Evolutionary conservation across 2,797 vertebrate species (phyloP).

Genomic region (Neoniphon sammara): DNA sequence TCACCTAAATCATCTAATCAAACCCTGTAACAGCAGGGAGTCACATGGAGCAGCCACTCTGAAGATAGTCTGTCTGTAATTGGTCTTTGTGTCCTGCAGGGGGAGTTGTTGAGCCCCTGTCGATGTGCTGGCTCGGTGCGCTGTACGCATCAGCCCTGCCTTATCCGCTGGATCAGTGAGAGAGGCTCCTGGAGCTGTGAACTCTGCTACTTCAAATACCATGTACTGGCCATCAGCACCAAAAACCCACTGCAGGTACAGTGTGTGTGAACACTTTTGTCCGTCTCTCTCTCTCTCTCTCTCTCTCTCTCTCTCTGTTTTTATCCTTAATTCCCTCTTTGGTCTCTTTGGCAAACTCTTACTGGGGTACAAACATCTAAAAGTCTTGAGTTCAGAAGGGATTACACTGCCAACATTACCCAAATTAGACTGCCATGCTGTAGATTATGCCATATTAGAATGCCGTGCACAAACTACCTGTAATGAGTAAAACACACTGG

Average conservation of each 20-base stretch:
- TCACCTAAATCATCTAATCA: no score
- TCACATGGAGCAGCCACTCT: not conserved
- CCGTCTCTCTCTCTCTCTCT: not conserved
- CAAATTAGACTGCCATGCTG: no score
- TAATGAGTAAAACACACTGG: no score
- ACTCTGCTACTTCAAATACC: constrained; percentile 92
- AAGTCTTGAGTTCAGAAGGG: no score
- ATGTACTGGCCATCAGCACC: constrained; percentile 92
- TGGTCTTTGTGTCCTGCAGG: constrained; percentile 77
- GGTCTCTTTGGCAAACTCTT: no score
- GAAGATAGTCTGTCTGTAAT: constrained; percentile 3
- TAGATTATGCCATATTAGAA: no score
- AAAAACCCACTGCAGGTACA: constrained; percentile 90
- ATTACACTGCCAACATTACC: no score
- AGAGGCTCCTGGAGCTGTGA: constrained; percentile 93
- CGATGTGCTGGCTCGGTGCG: constrained; percentile 89
- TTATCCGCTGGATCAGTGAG: constrained; percentile 93
- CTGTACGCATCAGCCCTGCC: constrained; percentile 90
- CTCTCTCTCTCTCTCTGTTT: not conserved
- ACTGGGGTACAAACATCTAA: no score
- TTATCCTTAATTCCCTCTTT: not conserved
- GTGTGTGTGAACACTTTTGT: no score
- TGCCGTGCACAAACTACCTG: no score
- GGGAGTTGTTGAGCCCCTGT: constrained; percentile 89
- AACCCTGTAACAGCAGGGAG: not conserved